A percentile compares a stretch with the other conserved stretches of the same genome.
These are phyloP conservation scores for Choristoneura rosaceana DNA, from an alignment of 2,888 invertebrate genomes.

Conservation along the genomic window DNA sequence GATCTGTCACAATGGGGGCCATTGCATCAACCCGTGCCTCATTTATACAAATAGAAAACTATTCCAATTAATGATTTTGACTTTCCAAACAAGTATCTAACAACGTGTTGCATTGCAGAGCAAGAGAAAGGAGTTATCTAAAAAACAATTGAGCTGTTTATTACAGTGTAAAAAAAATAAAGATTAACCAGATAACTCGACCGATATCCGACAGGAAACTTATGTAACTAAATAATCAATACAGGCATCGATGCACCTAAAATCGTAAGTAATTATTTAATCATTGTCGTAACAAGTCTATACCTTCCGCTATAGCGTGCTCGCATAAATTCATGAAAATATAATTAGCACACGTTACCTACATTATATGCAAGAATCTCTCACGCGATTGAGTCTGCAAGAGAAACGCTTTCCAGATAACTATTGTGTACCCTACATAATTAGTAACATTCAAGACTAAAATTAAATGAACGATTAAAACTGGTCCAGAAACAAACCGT, in stretches of 20 bases:
- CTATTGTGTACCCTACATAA: slow-evolving; percentile 2
- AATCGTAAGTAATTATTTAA: slow-evolving; percentile 48
- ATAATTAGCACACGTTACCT: slow-evolving; percentile 60
- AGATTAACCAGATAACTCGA: slow-evolving; percentile 12
- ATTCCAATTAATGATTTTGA: slow-evolving; percentile 21
- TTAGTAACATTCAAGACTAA: neutral
- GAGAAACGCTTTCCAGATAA: slow-evolving; percentile 32
- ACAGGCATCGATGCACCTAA: slow-evolving; percentile 49
- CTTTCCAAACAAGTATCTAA: slow-evolving; percentile 14
- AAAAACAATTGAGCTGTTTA: slow-evolving; percentile 28
- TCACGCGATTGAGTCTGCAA: slow-evolving; percentile 40
- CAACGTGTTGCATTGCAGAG: slow-evolving; percentile 6
- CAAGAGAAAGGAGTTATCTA: slow-evolving; percentile 20
- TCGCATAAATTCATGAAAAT: slow-evolving; percentile 54
- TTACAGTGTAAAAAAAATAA: slow-evolving; percentile 22
- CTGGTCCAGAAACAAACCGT: neutral
- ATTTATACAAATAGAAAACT: slow-evolving; percentile 33
- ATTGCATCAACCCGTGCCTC: slow-evolving; percentile 53
- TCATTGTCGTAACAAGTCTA: slow-evolving; percentile 51
- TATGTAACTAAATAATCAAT: slow-evolving; percentile 42
- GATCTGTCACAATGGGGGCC: slow-evolving; percentile 53
- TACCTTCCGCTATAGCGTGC: slow-evolving; percentile 55
- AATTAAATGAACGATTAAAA: slow-evolving; percentile 1
- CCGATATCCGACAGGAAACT: slow-evolving; percentile 20
- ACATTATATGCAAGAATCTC: slow-evolving; percentile 51